Conservation (phyloP, 1,140 invertebrate genomes). For the Nomia melanderi region DNA sequence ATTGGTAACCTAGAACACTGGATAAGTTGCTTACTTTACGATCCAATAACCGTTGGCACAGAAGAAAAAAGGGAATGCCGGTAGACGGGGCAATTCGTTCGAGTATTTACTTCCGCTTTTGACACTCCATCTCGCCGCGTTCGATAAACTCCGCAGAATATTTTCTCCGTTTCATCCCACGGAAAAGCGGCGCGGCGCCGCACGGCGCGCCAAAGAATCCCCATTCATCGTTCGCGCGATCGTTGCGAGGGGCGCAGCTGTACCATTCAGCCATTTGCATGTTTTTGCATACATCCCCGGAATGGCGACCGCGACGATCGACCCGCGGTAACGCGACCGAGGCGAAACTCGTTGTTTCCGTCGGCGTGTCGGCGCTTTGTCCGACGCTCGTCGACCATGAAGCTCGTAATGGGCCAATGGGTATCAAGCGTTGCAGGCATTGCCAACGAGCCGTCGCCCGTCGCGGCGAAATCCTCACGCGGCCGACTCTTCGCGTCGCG, state of each 20-base stretch:
- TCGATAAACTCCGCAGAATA: conserved; percentile 7
- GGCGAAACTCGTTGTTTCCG: conserved; percentile 42
- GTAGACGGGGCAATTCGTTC: conserved; percentile 1
- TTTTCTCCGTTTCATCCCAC: not conserved
- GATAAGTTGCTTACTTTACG: not conserved
- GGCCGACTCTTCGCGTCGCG: too few species aligned
- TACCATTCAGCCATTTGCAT: conserved; percentile 48
- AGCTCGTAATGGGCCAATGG: conserved; percentile 14
- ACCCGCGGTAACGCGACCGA: not conserved
- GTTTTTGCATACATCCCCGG: conserved; percentile 29
- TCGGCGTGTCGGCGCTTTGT: conserved; percentile 24
- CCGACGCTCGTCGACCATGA: conserved; percentile 28
- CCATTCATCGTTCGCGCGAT: not conserved
- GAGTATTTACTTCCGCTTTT: conserved; percentile 2
- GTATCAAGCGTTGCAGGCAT: conserved; percentile 11
- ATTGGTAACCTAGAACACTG: not conserved
- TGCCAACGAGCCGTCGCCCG: conserved; percentile 12
- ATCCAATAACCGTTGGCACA: too few species aligned
- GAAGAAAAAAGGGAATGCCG: not conserved
- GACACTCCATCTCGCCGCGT: not conserved
- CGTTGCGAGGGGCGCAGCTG: conserved; percentile 24
- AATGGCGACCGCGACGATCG: conserved; percentile 32
- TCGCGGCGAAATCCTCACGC: too few species aligned
- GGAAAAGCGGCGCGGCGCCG: not conserved
- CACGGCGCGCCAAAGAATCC: not conserved